Conservation (phyloP, 2,888 invertebrate species). For the Allophyes oxyacanthae region DNA sequence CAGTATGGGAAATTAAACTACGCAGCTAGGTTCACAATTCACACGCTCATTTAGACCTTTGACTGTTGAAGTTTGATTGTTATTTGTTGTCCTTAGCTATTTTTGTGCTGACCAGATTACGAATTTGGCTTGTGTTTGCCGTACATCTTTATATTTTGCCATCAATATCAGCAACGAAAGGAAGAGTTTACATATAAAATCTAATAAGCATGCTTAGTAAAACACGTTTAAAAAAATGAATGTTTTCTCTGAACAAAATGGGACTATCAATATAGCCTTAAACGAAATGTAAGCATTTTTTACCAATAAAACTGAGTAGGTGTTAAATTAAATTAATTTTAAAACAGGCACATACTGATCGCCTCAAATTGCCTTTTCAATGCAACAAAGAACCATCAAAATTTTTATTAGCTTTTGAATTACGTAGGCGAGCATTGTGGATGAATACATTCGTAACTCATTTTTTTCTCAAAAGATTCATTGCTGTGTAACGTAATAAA, state of each 20-base stretch:
- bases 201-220: too few relatives aligned
- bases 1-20: slow-evolving; percentile 62
- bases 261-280: slow-evolving; percentile 1
- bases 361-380: slow-evolving; percentile 61
- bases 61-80: slow-evolving; percentile 13
- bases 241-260: neutral
- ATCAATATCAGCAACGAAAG: too few relatives aligned
- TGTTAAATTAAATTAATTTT: slow-evolving; percentile 61
- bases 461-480: slow-evolving; percentile 64
- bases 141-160: neutral
- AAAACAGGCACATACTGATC: slow-evolving; percentile 58
- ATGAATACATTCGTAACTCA: slow-evolving; percentile 64
- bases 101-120: neutral
- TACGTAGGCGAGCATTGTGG: slow-evolving; percentile 58
- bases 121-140: neutral
- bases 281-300: slow-evolving; percentile 17
- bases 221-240: too few relatives aligned
- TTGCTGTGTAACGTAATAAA: slow-evolving; percentile 69
- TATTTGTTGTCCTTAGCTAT: slow-evolving; percentile 5
- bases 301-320: slow-evolving; percentile 44
- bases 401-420: slow-evolving; percentile 65
- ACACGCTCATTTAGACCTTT: slow-evolving; percentile 41
- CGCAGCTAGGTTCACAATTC: slow-evolving; percentile 44
- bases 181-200: too few relatives aligned
- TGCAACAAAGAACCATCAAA: slow-evolving; percentile 57